Evolutionary conservation across 2,797 vertebrate genomes (phyloP), one percentile per base, ranked within the genome.

Genomic region (Furcifer pardalis): DNA sequence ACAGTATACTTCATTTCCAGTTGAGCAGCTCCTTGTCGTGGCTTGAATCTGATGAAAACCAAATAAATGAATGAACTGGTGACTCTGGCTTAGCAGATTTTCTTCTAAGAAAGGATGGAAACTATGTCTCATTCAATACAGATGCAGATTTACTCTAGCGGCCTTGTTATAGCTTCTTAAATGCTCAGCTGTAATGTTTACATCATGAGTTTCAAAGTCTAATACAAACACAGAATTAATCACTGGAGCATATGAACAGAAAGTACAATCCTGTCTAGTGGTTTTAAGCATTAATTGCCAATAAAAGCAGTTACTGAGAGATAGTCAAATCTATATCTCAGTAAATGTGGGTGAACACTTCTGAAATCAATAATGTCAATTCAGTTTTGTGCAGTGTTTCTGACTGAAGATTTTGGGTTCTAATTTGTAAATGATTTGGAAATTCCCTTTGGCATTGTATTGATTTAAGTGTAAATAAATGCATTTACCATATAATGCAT

Each of bases 351-450:
- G 65, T 0, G 84, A 93, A 84, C 59, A 23, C 68, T 76, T 79
- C 68, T 79, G 60, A 86, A 91, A 86, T 93, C 87, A 88, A 87
- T 93, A 78, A 52, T 90, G 46, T 85, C 87, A 90, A 88, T 91
- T 90, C 89, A 78, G 65, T 82, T 83, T 85, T 62, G 7, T 69
- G 65, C n/a, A 52, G 1, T 83, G 79, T 71, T 85, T 84, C 83
- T 84, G 83, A 76, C 32, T 87, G 88, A 84, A 83, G 68, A 84
- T 78, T 87, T 83, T 71, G 80, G 76, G 44, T 84, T 49, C 78
- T 89, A 88, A 81, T 91, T 88, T 82, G 89, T 86, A 89, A 92
- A 87, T 93, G 79, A 82, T 82, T 90, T 87, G 90, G 89, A 91
- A 90, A 90, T 89, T 91, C 52, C 90, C 89, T 92, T 66, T 87